Evolutionary conservation across 2,113 vertebrate genomes (phyloP).

Genomic region (Agelaius tricolor): DNA sequence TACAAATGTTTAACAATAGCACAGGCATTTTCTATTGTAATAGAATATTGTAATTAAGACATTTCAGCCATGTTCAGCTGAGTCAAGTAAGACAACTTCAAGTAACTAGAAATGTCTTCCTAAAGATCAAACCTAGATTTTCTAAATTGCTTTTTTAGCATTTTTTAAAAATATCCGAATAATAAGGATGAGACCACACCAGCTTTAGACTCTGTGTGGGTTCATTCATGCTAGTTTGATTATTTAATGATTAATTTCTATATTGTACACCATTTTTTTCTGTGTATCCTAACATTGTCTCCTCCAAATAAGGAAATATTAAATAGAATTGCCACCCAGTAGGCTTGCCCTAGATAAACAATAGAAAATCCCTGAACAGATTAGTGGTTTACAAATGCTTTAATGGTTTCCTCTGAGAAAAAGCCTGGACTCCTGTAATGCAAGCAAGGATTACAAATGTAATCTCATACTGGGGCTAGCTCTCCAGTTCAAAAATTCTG

Average conservation of each 20-base stretch:
- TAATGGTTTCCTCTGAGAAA: background rate
- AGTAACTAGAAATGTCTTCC: background rate
- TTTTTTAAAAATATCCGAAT: background rate
- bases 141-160: background rate
- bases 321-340: background rate
- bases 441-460: background rate
- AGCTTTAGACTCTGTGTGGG: background rate
- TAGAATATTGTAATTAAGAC: background rate
- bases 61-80: background rate
- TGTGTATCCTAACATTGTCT: background rate
- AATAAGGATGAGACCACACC: background rate
- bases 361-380: slow-evolving; percentile 12
- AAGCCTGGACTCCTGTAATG: background rate
- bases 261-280: background rate
- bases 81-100: background rate
- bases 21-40: background rate
- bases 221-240: background rate
- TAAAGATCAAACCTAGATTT: background rate
- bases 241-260: background rate
- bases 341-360: slow-evolving; percentile 28
- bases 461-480: background rate
- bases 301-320: background rate
- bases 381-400: background rate
- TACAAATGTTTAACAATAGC: background rate
- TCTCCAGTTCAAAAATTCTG: background rate